Evolutionary conservation across 2,113 vertebrate genomes (phyloP).

Genomic region (Genyomyrus donnyi): DNA sequence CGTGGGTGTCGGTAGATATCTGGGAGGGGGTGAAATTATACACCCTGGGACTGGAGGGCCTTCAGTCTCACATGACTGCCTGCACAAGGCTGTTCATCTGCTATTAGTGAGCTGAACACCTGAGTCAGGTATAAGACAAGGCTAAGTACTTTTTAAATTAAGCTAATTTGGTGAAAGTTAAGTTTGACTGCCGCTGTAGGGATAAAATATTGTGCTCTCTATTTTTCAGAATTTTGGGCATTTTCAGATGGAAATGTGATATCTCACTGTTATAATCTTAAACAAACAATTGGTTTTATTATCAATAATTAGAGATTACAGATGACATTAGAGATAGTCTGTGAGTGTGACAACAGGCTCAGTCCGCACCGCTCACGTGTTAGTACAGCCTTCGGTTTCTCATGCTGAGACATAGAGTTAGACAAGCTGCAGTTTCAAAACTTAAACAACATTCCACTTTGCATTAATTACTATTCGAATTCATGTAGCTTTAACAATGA

Average conservation of each 20-base stretch:
- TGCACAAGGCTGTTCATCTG: background rate
- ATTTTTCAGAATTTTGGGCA: background rate
- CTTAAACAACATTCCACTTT: background rate
- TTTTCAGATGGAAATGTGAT: background rate
- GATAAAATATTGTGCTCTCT: background rate
- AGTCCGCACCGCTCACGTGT: background rate
- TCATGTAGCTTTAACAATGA: background rate
- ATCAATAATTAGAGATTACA: background rate
- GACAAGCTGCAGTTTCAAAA: background rate
- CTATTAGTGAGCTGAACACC: background rate
- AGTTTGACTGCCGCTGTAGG: background rate
- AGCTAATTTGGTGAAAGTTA: background rate
- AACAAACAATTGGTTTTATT: background rate
- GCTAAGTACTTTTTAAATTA: background rate
- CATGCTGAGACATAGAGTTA: background rate
- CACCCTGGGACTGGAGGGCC: background rate
- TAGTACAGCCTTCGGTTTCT: background rate
- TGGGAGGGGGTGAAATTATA: background rate
- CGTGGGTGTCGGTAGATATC: background rate
- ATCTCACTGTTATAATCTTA: background rate
- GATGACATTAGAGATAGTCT: background rate
- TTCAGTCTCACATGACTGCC: background rate
- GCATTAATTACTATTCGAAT: background rate
- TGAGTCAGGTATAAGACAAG: background rate
- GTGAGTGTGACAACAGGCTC: background rate